These are phyloP conservation scores for Ceuthmochares aereus DNA, from an alignment of 2,113 vertebrate species.

Conservation along the genomic window DNA sequence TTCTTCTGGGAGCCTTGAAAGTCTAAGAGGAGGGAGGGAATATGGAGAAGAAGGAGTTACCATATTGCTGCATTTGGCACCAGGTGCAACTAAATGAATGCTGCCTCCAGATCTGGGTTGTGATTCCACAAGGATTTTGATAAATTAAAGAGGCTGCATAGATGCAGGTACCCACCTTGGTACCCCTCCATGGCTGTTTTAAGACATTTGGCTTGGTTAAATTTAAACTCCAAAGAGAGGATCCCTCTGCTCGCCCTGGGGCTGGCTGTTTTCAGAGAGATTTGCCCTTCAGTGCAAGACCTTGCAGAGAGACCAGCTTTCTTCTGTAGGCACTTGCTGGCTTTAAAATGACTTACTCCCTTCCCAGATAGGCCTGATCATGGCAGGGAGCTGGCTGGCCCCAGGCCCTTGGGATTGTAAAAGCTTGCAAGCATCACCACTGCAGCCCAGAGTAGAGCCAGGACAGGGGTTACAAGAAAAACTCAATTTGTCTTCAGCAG, in stretches of 20 bases:
- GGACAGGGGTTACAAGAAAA: neutral
- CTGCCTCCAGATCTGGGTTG: neutral
- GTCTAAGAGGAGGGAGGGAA: neutral
- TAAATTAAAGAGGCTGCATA: neutral
- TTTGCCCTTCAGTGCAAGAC: neutral
- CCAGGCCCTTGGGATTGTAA: neutral
- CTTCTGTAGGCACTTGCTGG: neutral
- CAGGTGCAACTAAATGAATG: neutral
- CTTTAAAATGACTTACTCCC: neutral
- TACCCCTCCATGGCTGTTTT: neutral
- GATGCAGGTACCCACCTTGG: neutral
- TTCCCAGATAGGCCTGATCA: neutral
- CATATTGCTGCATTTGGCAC: conserved; percentile 33
- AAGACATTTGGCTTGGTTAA: neutral
- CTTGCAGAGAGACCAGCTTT: neutral
- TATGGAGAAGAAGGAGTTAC: conserved; percentile 3
- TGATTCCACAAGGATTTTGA: neutral
- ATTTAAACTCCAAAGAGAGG: neutral
- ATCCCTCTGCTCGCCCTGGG: neutral
- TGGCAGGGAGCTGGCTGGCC: neutral
- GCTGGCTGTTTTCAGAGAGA: neutral
- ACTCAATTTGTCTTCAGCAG: neutral
- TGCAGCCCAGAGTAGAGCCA: neutral
- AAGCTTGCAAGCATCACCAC: neutral
- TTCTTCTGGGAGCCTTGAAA: conserved; percentile 47